Percentiles rank a stretch among this genome's conserved stretches.
Conservation (phyloP, 1,140 invertebrate genomes). For the Campodea augens region DNA sequence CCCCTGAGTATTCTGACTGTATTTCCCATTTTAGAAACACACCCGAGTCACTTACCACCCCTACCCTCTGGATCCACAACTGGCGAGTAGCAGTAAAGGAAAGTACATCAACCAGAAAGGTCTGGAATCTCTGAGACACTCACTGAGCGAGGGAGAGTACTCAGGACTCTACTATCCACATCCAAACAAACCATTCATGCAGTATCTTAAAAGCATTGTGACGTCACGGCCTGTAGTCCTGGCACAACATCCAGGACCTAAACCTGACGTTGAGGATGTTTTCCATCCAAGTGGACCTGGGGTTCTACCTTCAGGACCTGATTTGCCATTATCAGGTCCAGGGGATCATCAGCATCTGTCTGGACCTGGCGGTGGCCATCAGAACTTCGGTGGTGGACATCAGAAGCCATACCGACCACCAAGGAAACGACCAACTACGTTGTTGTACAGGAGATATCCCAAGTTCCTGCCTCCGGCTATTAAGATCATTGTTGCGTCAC, state of each 20-base stretch:
- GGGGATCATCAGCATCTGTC: no score
- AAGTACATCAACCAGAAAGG: constrained; percentile 17
- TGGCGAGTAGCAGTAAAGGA: constrained; percentile 9
- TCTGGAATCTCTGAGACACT: constrained; percentile 15
- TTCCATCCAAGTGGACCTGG: neutral
- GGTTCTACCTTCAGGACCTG: neutral
- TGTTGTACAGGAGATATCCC: neutral
- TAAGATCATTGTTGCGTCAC: no score
- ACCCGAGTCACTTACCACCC: neutral
- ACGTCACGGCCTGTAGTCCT: neutral
- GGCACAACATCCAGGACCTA: neutral
- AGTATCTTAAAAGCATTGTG: constrained; percentile 10
- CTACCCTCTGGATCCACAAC: constrained; percentile 11
- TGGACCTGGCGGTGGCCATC: constrained; percentile 1
- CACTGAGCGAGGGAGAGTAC: constrained; percentile 16
- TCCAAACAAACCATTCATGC: constrained; percentile 13
- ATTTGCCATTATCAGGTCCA: neutral
- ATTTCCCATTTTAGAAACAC: neutral
- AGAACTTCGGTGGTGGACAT: neutral
- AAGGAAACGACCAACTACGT: no score
- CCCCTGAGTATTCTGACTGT: no score
- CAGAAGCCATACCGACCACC: neutral
- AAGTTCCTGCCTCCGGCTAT: neutral
- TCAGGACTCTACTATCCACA: constrained; percentile 1
- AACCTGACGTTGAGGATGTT: neutral